These are phyloP conservation scores for Brachionus calyciflorus DNA, from an alignment of 1,140 invertebrate species.

Conservation along the genomic window DNA sequence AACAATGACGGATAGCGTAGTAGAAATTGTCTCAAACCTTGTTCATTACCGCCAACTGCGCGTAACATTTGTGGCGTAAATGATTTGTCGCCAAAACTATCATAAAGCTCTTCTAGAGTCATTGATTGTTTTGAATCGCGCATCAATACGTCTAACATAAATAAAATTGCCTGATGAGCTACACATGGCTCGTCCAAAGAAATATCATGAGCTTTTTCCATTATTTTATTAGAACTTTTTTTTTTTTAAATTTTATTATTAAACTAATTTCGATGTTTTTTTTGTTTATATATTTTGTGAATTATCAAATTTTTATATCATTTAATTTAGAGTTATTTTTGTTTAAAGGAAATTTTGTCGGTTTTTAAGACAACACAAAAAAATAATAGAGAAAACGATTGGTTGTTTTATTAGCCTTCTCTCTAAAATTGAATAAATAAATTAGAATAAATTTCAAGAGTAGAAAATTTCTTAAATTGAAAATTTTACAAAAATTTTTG, in stretches of 20 bases:
- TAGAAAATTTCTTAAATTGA: too few species aligned
- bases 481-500: too few species aligned
- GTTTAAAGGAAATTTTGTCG: too few species aligned
- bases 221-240: neutral
- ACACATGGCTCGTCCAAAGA: slow-evolving; percentile 47
- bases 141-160: slow-evolving; percentile 62
- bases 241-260: neutral
- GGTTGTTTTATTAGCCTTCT: neutral
- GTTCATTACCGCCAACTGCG: slow-evolving; percentile 60
- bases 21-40: slow-evolving; percentile 60
- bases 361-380: too few species aligned
- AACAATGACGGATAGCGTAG: slow-evolving; percentile 61
- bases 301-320: neutral
- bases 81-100: slow-evolving; percentile 59
- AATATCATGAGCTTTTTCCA: slow-evolving; percentile 48
- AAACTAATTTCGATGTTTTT: too few species aligned
- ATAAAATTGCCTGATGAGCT: slow-evolving; percentile 61
- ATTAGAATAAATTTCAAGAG: too few species aligned
- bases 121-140: slow-evolving; percentile 56
- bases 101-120: slow-evolving; percentile 58
- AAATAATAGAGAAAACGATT: slow-evolving; percentile 1
- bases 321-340: too few species aligned
- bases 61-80: slow-evolving; percentile 61
- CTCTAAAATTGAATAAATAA: too few species aligned
- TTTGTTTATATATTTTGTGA: too few species aligned